A percentile compares a stretch with the other conserved stretches of the same genome.
These are phyloP conservation scores for Brachionus calyciflorus DNA, from an alignment of 1,140 invertebrate genomes.

Conservation along the genomic window DNA sequence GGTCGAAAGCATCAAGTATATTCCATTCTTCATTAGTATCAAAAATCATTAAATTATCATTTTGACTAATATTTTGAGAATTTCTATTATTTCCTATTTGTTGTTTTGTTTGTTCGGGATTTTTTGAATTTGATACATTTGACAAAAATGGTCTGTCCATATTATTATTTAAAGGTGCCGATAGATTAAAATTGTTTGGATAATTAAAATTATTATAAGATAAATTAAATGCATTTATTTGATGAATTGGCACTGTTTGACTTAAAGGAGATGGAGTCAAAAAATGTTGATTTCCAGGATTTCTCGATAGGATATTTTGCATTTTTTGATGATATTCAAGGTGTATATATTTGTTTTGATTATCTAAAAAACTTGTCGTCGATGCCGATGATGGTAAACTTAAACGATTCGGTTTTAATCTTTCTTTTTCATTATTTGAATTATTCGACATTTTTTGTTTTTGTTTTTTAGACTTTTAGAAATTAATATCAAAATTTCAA, in stretches of 20 bases:
- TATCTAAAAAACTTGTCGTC: neutral
- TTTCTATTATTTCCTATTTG: too few species aligned
- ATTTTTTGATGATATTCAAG: slow-evolving; percentile 28
- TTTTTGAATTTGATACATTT: too few species aligned
- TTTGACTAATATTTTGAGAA: neutral
- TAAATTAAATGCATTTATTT: too few species aligned
- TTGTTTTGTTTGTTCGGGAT: too few species aligned
- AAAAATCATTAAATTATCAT: slow-evolving; percentile 1
- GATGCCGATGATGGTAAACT: neutral
- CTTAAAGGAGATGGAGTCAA: too few species aligned
- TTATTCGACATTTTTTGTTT: slow-evolving; percentile 16
- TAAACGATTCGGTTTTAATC: neutral
- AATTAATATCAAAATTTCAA: neutral
- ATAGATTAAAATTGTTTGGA: too few species aligned
- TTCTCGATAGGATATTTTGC: neutral
- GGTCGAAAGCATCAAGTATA: slow-evolving; percentile 12
- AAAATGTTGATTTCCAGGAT: too few species aligned
- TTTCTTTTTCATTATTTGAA: neutral
- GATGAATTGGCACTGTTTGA: too few species aligned
- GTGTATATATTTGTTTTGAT: slow-evolving; percentile 1
- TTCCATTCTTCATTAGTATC: neutral
- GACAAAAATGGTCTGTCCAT: too few species aligned
- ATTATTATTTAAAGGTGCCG: too few species aligned
- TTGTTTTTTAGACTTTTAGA: neutral
- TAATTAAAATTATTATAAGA: too few species aligned